phyloP scores from a whole-genome alignment of 1,140 invertebrate species.

The Tetramorium simillimum region DNA sequence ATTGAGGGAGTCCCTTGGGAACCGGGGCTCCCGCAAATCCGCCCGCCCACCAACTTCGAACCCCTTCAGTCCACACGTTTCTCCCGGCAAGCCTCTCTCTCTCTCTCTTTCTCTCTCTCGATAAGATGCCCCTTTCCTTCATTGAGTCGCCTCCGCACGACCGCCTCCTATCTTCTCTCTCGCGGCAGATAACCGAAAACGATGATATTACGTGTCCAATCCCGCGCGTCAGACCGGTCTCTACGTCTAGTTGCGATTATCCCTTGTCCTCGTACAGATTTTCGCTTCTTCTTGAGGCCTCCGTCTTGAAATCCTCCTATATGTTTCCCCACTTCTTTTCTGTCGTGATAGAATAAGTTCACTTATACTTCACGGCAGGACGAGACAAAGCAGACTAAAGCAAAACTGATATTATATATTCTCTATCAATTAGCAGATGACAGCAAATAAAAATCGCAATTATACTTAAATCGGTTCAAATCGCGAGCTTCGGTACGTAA shows the following conservation, averaged over 20 bases:
- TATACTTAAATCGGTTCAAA: not conserved
- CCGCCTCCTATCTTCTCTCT: conserved; percentile 66
- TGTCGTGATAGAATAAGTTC: conserved; percentile 1
- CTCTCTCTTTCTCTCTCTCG: conserved; percentile 81
- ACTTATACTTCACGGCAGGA: not conserved
- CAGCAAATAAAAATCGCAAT: not conserved
- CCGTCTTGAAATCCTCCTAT: conserved; percentile 25
- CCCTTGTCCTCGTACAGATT: conserved; percentile 56
- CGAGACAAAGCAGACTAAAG: not conserved
- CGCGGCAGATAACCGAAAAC: conserved; percentile 79
- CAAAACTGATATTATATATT: not conserved
- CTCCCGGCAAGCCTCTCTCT: conserved; percentile 72
- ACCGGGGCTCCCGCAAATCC: conserved; percentile 74
- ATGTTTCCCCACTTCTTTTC: not conserved
- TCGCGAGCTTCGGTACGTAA: not conserved
- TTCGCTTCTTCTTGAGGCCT: conserved; percentile 35
- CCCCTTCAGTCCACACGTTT: conserved; percentile 77
- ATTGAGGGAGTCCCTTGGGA: conserved; percentile 82
- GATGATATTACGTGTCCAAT: conserved; percentile 78
- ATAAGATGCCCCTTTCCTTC: conserved; percentile 69
- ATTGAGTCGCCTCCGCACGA: conserved; percentile 55
- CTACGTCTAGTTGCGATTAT: conserved; percentile 64
- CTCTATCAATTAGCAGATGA: not conserved
- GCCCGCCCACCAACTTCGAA: conserved; percentile 71
- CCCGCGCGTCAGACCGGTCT: conserved; percentile 71